These are phyloP conservation scores for Leucozona laternaria DNA, from an alignment of 2,888 invertebrate species.

Conservation along the genomic window DNA sequence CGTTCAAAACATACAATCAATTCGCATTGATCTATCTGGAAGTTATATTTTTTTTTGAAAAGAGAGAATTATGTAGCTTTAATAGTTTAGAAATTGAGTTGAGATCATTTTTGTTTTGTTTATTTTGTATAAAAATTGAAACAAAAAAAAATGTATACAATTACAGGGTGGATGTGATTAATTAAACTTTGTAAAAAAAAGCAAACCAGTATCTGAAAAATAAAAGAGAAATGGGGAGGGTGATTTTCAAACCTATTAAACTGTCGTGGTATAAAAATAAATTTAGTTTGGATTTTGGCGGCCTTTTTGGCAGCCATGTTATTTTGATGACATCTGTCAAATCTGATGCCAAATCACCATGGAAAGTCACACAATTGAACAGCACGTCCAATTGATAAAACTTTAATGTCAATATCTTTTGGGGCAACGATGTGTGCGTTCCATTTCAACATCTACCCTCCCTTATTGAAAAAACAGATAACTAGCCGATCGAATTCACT, in stretches of 20 bases:
- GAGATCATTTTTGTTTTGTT: constrained; percentile 26
- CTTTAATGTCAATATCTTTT: too few species aligned
- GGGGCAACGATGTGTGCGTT: too few species aligned
- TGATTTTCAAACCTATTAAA: background rate
- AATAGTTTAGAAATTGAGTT: constrained; percentile 17
- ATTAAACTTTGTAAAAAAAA: background rate
- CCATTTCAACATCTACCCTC: too few species aligned
- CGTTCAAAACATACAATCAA: background rate
- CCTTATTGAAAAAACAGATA: too few species aligned
- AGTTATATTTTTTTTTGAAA: background rate
- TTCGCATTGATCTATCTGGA: constrained; percentile 5
- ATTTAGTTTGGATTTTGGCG: too few species aligned
- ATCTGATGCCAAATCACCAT: too few species aligned
- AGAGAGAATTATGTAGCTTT: background rate
- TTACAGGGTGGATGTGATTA: background rate
- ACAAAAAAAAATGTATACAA: background rate
- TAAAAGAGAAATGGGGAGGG: background rate
- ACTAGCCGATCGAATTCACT: too few species aligned
- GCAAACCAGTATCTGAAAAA: background rate
- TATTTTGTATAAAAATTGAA: background rate
- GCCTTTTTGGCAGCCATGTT: too few species aligned
- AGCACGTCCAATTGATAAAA: too few species aligned
- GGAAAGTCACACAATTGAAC: too few species aligned
- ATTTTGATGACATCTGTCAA: too few species aligned
- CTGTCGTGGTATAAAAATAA: too few species aligned